Evolutionary conservation across 1,140 invertebrate species (phyloP).

Genomic region (Musca vetustissima): DNA sequence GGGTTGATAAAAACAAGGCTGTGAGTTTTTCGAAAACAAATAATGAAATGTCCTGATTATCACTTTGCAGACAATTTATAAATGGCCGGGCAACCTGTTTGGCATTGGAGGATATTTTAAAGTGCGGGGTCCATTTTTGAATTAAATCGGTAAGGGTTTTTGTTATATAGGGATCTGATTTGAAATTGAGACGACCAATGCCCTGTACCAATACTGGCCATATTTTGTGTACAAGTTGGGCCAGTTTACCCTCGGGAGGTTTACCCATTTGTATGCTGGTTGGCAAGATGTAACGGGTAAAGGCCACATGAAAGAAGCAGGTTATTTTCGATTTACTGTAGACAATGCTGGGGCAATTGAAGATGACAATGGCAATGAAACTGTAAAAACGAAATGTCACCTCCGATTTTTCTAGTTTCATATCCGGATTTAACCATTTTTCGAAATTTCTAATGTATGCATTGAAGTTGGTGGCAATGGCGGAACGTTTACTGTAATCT

Average conservation of each 20-base stretch:
- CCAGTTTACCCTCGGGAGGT: constrained; percentile 35
- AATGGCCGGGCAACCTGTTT: constrained; percentile 45
- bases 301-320: constrained; percentile 52
- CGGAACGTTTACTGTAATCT: constrained; percentile 35
- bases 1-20: constrained; percentile 40
- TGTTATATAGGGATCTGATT: constrained; percentile 42
- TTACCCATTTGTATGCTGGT: constrained; percentile 44
- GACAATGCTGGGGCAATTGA: constrained; percentile 45
- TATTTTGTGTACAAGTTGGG: constrained; percentile 49
- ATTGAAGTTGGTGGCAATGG: constrained; percentile 45
- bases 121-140: constrained; percentile 50
- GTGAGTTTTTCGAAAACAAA: constrained; percentile 44
- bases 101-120: constrained; percentile 37
- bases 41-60: constrained; percentile 35
- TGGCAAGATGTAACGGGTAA: constrained; percentile 47
- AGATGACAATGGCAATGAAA: constrained; percentile 52
- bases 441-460: constrained; percentile 47
- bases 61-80: constrained; percentile 37
- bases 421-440: constrained; percentile 40
- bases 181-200: constrained; percentile 45
- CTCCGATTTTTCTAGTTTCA: constrained; percentile 35
- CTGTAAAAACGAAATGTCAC: constrained; percentile 45
- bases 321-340: constrained; percentile 49
- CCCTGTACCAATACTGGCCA: constrained; percentile 52
- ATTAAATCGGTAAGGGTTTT: constrained; percentile 47